Conservation (phyloP, 2,797 vertebrate genomes). For the Lepilemur ruficaudatus region DNA sequence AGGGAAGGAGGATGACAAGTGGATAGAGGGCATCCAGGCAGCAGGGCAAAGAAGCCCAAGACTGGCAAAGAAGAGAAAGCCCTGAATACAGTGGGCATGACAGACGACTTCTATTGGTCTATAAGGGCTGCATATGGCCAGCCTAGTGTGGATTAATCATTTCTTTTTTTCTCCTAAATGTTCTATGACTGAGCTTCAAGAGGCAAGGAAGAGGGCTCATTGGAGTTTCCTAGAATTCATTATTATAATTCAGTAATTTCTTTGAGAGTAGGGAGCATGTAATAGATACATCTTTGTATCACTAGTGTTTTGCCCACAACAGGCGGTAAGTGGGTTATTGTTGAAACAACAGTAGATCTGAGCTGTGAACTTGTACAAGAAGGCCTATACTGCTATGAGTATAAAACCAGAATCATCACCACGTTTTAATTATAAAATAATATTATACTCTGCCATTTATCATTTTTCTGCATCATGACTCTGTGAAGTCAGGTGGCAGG, state of each 20-base stretch:
- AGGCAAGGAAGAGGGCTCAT: background rate
- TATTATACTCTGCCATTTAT: conserved; percentile 22
- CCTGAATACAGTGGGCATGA: background rate
- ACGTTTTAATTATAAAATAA: conserved; percentile 39
- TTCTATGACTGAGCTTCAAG: background rate
- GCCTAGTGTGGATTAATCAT: background rate
- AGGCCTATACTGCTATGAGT: background rate
- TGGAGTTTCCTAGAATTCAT: background rate
- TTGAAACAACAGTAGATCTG: background rate
- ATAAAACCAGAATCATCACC: background rate
- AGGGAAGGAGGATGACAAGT: background rate
- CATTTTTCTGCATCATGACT: background rate
- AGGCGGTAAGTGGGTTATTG: conserved; percentile 2
- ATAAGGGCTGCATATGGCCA: background rate
- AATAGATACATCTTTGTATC: background rate
- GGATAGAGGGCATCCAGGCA: background rate
- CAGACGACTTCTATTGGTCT: background rate
- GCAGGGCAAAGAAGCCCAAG: background rate
- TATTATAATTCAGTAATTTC: background rate
- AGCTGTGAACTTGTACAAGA: conserved; percentile 12
- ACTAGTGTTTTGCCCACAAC: background rate
- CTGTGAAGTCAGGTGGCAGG: background rate
- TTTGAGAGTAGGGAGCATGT: background rate
- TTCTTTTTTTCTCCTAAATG: background rate
- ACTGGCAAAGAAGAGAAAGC: background rate